Evolutionary conservation across 2,888 invertebrate genomes (phyloP), one percentile per base, ranked within the genome.

Genomic region (Megalurothrips usitatus): DNA sequence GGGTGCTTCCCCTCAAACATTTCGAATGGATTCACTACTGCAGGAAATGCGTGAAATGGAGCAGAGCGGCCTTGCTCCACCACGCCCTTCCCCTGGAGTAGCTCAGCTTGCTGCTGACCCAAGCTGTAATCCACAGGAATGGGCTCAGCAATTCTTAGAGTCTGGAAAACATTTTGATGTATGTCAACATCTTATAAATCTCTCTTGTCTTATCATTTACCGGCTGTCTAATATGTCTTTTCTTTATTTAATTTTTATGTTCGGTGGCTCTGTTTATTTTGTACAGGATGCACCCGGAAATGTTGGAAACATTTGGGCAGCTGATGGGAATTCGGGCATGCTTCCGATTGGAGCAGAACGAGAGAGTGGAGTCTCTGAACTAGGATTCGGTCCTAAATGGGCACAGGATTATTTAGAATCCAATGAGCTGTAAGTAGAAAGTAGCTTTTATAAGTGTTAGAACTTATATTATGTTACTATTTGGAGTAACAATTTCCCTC

Each of bases 31-130:
- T 85, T 90, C 90, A 43, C 88, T 96, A 82, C 87, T 98, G 81
- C 92, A 95, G 84, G 96, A 96, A 88, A 94, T 98, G 91, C 92
- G 95, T 82, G 93, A 94, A 85, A 92, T 94, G 34, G 93, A 92
- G 86, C 89, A 89, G 79, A 89, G 87, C 84, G 86, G 88, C 83
- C 87, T 88, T 82, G 86, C 86, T 4, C 68, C 68, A 11, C 68
- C 68, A 11, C 68, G 68, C 12, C 68, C 68, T 26, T 75, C 68
- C 1, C 68, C 68, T 75, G 68, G 68, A 26, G 68, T 75, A 26
- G 68, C 68, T 26, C 68, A 75, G 23, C 68, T 75, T 26, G 68
- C 68, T 23, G 68, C 26, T 12, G 68, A 75, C 23, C 68, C 68
- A 1, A 75, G 68, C 68, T 75, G 68, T 12, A 75, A 75, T 75